Evolutionary conservation across 2,888 invertebrate genomes (phyloP).

Genomic region (Chrysomela aeneicollis): DNA sequence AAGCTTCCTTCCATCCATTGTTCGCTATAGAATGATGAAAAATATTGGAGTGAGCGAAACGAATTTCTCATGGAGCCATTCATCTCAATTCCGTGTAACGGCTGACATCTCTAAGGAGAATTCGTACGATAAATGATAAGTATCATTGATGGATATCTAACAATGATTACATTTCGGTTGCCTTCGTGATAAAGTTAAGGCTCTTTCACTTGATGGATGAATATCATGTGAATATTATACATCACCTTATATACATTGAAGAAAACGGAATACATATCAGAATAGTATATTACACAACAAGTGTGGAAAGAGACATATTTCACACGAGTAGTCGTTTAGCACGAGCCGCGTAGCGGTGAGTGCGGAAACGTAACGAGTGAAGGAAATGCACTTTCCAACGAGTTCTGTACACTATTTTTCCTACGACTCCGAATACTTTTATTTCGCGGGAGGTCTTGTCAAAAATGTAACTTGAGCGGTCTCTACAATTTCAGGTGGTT

Average conservation of each 20-base stretch:
- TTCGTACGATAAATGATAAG: constrained; percentile 18
- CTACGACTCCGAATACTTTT: too few species aligned
- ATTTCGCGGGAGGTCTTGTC: too few species aligned
- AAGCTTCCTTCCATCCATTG: background rate
- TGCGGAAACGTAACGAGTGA: too few species aligned
- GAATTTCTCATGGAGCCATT: constrained; percentile 1
- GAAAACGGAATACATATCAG: background rate
- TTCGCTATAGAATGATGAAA: background rate
- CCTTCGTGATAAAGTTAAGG: constrained; percentile 9
- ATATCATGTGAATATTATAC: background rate
- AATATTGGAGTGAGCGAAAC: background rate
- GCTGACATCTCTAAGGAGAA: constrained; percentile 16
- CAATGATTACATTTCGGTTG: constrained; percentile 22
- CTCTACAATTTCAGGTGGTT: too few species aligned
- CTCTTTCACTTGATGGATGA: constrained; percentile 8
- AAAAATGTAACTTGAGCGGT: too few species aligned
- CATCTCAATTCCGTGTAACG: constrained; percentile 15
- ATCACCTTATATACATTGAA: background rate
- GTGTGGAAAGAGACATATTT: too few species aligned
- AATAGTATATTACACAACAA: background rate
- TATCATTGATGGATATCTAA: constrained; percentile 20
- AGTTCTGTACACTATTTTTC: too few species aligned
- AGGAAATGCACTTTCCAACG: too few species aligned
- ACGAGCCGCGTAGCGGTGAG: too few species aligned
- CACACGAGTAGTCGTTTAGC: too few species aligned